These are phyloP conservation scores for Homarus gammarus DNA, from an alignment of 2,888 invertebrate genomes.

Conservation along the genomic window DNA sequence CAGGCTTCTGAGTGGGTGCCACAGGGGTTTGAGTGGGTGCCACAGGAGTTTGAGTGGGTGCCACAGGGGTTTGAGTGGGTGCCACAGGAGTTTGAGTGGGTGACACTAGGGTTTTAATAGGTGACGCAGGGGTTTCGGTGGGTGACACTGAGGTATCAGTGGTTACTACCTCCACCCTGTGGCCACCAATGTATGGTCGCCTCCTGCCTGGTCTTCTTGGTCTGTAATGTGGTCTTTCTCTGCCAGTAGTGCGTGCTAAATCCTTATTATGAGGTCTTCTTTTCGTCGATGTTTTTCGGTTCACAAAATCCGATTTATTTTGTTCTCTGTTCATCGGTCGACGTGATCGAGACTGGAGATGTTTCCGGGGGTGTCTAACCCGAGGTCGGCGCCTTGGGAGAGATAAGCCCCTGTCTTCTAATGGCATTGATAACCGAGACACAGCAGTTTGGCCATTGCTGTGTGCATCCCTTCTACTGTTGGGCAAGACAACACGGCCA, in stretches of 20 bases:
- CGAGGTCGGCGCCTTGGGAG: not conserved
- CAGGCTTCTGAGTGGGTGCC: too few species aligned
- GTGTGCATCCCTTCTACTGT: not conserved
- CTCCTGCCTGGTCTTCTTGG: not conserved
- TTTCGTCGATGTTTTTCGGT: not conserved
- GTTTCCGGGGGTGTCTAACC: not conserved
- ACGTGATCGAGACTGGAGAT: not conserved
- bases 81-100: too few species aligned
- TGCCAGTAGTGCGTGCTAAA: not conserved
- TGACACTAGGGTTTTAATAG: too few species aligned
- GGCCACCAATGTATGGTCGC: not conserved
- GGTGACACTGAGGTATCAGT: too few species aligned
- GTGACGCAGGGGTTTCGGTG: too few species aligned
- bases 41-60: too few species aligned
- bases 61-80: too few species aligned
- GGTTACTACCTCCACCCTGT: too few species aligned
- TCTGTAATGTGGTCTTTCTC: not conserved
- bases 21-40: too few species aligned
- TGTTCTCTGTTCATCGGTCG: not conserved
- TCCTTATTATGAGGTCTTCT: not conserved
- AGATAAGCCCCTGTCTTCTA: too few species aligned
- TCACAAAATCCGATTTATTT: not conserved
- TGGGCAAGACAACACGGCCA: not conserved
- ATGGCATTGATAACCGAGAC: not conserved
- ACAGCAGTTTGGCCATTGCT: not conserved